Evolutionary conservation across 2,797 vertebrate species (phyloP).

Genomic region (Centropyge bicolor): DNA sequence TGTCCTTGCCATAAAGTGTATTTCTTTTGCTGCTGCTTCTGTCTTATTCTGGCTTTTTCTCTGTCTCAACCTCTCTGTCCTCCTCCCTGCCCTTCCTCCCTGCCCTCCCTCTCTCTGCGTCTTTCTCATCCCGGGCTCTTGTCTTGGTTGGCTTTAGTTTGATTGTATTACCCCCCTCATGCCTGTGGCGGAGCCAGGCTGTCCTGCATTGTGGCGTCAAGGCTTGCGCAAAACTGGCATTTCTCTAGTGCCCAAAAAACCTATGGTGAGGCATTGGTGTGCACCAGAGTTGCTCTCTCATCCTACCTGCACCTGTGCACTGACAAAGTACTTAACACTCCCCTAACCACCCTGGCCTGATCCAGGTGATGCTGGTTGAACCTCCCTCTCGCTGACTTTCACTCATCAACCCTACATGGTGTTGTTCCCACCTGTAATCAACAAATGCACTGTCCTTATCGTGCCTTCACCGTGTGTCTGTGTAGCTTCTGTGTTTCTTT

Average conservation of each 20-base stretch:
- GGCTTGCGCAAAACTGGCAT: slow-evolving; percentile 99
- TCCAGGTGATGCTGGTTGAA: slow-evolving; percentile 42
- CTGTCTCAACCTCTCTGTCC: slow-evolving; percentile 59
- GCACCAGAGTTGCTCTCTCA: slow-evolving; percentile 82
- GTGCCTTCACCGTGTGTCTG: slow-evolving; percentile 51
- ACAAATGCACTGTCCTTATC: slow-evolving; percentile 42
- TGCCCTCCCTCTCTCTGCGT: slow-evolving; percentile 43
- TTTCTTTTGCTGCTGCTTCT: slow-evolving; percentile 80
- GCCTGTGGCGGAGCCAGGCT: slow-evolving; percentile 92
- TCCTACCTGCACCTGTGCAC: slow-evolving; percentile 73
- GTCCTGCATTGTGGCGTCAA: slow-evolving; percentile 99
- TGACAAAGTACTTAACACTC: slow-evolving; percentile 52
- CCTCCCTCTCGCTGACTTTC: slow-evolving; percentile 31
- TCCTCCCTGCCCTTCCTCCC: slow-evolving; percentile 31
- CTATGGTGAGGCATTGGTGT: slow-evolving; percentile 96
- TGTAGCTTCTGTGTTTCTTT: slow-evolving; percentile 58
- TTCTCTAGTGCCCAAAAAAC: slow-evolving; percentile 97
- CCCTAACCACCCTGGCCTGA: slow-evolving; percentile 42
- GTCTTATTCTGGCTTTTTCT: slow-evolving; percentile 76
- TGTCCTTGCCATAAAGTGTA: slow-evolving; percentile 70
- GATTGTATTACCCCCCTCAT: slow-evolving; percentile 94
- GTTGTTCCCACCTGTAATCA: slow-evolving; percentile 52
- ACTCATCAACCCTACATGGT: slow-evolving; percentile 54
- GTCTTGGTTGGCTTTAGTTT: slow-evolving; percentile 95
- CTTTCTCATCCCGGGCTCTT: slow-evolving; percentile 82